Percentiles rank a stretch among this genome's conserved stretches.
Conservation (phyloP, 2,113 vertebrate genomes). For the Marmota flaviventris region DNA sequence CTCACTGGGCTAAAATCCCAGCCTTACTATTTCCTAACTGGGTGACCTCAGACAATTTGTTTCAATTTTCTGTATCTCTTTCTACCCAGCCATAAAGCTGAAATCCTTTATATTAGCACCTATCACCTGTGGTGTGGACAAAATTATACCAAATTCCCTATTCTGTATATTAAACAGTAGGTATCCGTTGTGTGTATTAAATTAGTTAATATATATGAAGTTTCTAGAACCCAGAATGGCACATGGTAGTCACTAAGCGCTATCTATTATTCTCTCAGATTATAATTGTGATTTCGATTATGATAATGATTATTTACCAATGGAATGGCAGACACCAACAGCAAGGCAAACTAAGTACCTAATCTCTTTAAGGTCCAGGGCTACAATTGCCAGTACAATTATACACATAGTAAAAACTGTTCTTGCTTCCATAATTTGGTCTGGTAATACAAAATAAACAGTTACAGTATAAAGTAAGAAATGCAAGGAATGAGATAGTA, state of each 20-base stretch:
- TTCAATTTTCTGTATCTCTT: not conserved
- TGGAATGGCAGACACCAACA: not conserved
- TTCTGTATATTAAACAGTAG: not conserved
- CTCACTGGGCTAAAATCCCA: not conserved
- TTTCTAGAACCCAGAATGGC: not conserved
- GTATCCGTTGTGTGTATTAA: not conserved
- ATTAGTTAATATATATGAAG: not conserved
- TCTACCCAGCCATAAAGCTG: not conserved
- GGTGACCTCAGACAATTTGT: not conserved
- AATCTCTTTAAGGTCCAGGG: not conserved
- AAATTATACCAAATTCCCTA: not conserved
- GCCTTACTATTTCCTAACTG: not conserved
- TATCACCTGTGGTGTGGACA: not conserved
- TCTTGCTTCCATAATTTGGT: not conserved
- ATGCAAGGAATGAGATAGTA: no score
- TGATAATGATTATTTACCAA: not conserved
- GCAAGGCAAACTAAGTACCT: not conserved
- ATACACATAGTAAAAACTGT: not conserved
- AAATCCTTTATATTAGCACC: not conserved
- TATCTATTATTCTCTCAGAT: not conserved
- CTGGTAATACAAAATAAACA: not conserved
- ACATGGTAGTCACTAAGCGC: not conserved
- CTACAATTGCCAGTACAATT: not conserved
- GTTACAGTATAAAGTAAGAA: not conserved
- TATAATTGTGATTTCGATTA: not conserved